phyloP scores from a whole-genome alignment of 2,888 invertebrate species.

The Spilarctia lutea region DNA sequence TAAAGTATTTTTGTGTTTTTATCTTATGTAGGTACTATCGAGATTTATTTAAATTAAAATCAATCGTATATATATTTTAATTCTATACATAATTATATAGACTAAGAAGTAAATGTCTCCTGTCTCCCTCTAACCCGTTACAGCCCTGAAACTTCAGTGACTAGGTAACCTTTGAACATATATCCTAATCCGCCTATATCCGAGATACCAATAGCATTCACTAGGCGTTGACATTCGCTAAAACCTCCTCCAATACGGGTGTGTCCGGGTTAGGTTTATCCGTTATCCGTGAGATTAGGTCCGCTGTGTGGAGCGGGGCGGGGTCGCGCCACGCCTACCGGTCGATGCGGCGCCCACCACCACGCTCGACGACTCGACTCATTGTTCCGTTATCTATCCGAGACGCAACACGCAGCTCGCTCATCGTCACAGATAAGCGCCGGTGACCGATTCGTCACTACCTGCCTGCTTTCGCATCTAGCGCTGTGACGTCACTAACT shows the following conservation, averaged over 20 bases:
- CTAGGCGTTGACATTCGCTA: slow-evolving; percentile 78
- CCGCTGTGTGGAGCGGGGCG: slow-evolving; percentile 80
- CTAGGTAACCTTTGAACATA: slow-evolving; percentile 57
- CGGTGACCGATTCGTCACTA: slow-evolving; percentile 61
- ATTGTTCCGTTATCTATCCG: slow-evolving; percentile 83
- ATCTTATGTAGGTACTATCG: neutral
- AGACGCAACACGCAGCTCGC: slow-evolving; percentile 75
- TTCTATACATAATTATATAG: neutral
- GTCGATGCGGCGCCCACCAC: slow-evolving; percentile 78
- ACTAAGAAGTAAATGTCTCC: neutral
- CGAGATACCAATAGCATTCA: slow-evolving; percentile 79
- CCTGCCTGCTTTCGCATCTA: slow-evolving; percentile 33
- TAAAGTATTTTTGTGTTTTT: neutral
- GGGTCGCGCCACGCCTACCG: slow-evolving; percentile 83
- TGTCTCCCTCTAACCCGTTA: slow-evolving; percentile 25
- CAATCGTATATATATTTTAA: neutral
- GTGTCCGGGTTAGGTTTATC: slow-evolving; percentile 80
- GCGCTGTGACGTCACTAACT: slow-evolving; percentile 47
- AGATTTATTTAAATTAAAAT: neutral
- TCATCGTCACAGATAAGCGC: slow-evolving; percentile 76
- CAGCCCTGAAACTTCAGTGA: slow-evolving; percentile 51
- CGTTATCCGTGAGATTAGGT: slow-evolving; percentile 84
- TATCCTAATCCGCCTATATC: slow-evolving; percentile 82
- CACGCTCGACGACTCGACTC: slow-evolving; percentile 52
- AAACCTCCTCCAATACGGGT: slow-evolving; percentile 80